Base-by-base conservation (phyloP, 2,888 invertebrate genomes). In the Ophraella communa region DNA sequence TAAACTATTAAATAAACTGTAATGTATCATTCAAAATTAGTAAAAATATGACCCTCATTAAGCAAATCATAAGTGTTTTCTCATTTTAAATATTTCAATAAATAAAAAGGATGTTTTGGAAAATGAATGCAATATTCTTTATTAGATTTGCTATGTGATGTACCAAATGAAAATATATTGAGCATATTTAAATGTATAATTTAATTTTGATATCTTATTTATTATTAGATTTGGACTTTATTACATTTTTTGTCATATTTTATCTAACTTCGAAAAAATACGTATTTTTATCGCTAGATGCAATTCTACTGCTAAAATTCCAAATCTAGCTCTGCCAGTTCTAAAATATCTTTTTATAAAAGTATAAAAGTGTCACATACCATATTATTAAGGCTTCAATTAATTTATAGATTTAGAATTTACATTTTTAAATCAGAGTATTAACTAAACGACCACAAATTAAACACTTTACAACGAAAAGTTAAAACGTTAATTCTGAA, bases 291-390 rank as follows among this genome's bases (percentile, higher is more conserved):
- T 2, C 10, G 53, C 53, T 53, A 53, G 30, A 35, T 53, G 53
- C 53, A 54, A 54, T 54, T 23, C 27, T 47, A 57, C 18, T 44
- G 30, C 11, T 18, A 57, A 57, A 57, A 57, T 57, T 47, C 47
- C 27, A 57, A 30, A 57, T 20, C 57, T 57, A 57, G 57, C 47
- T 57, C 47, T 33, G 56, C 57, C 57, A 57, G 57, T 57, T 47
- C 47, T 57, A 47, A 44, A 47, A 44, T 42, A 47, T 21, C 42
- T 52, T 52, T 52, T 70, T 74, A 74, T 73, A 74, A 74, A 74
- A 73, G 74, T 74, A 74, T 70, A 74, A 74, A 74, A 73, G 65
- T 71, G 57, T 57, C 57, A 57, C 63, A 67, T 74, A 73, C 69
- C 66, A 68, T 67, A 72, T 11, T 65, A 71, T 69, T 74, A 71